Evolutionary conservation across 2,888 invertebrate species (phyloP).

Genomic region (Ophioninae sp.): DNA sequence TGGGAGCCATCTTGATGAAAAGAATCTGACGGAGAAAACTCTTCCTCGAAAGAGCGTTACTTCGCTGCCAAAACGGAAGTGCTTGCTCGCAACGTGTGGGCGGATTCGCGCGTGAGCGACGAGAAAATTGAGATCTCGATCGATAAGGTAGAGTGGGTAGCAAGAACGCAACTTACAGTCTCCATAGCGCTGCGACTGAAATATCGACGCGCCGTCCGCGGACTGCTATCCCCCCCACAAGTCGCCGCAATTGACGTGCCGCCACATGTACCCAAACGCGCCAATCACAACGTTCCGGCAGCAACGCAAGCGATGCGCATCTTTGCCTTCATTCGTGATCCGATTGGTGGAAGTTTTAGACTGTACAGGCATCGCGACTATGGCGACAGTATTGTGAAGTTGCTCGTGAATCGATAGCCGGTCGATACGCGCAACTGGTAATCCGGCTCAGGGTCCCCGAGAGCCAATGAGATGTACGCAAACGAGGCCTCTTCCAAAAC

Average conservation of each 20-base stretch:
- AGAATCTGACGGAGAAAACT: slow-evolving; percentile 67
- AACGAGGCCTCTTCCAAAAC: neutral
- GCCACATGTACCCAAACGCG: neutral
- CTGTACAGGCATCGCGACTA: neutral
- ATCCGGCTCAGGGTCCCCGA: neutral
- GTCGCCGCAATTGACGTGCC: no score
- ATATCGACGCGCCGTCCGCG: neutral
- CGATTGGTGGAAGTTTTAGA: neutral
- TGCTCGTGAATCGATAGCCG: neutral
- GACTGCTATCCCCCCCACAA: no score
- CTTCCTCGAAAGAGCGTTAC: slow-evolving; percentile 36
- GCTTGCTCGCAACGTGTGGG: neutral
- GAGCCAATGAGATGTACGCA: slow-evolving; percentile 23
- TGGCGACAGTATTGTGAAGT: neutral
- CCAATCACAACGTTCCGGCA: neutral
- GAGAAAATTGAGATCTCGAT: neutral
- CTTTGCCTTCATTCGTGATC: neutral
- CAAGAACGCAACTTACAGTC: neutral
- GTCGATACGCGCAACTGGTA: slow-evolving; percentile 26
- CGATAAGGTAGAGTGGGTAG: neutral
- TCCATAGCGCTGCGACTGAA: no score
- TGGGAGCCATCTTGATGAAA: slow-evolving; percentile 91
- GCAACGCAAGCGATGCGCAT: neutral
- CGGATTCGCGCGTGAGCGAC: neutral
- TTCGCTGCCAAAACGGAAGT: slow-evolving; percentile 28